Evolutionary conservation across 2,113 vertebrate species (phyloP).

Genomic region (Corapipo altera): DNA sequence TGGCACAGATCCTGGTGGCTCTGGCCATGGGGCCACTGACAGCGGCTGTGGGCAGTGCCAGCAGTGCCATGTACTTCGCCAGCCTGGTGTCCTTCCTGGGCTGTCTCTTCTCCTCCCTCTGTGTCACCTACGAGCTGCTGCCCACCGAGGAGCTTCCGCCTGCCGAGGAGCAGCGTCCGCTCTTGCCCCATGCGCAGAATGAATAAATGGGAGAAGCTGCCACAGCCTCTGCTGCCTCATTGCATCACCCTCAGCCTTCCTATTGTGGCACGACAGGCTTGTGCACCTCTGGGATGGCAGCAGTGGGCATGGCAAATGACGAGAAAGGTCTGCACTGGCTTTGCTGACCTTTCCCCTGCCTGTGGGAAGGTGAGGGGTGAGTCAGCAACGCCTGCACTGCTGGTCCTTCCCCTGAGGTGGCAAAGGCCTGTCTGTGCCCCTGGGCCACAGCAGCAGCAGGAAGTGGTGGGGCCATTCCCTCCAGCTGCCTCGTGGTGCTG

Average conservation of each 20-base stretch:
- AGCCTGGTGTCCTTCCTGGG: slow-evolving; percentile 94
- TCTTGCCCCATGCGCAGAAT: slow-evolving; percentile 77
- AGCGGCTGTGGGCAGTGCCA: slow-evolving; percentile 91
- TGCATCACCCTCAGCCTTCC: not conserved
- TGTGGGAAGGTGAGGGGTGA: not conserved
- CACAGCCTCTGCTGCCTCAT: not conserved
- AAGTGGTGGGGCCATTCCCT: not conserved
- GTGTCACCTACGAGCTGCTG: slow-evolving; percentile 88
- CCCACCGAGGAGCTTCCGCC: slow-evolving; percentile 75
- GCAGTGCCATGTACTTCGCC: slow-evolving; percentile 95
- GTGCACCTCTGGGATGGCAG: rapidly evolving
- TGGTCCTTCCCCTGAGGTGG: not conserved
- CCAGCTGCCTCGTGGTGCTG: rapidly evolving
- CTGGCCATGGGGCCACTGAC: slow-evolving; percentile 94
- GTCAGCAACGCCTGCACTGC: not conserved
- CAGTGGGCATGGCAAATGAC: not conserved
- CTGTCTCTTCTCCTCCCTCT: slow-evolving; percentile 94
- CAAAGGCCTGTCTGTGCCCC: not conserved
- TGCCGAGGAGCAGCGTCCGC: slow-evolving; percentile 83
- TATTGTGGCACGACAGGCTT: rapidly evolving
- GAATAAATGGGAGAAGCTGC: not conserved
- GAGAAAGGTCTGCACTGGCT: not conserved
- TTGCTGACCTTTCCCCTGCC: not conserved
- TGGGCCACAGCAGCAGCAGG: not conserved
- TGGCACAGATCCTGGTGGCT: slow-evolving; percentile 94